Evolutionary conservation across 1,140 invertebrate species (phyloP).

Genomic region (Radopholus similis): DNA sequence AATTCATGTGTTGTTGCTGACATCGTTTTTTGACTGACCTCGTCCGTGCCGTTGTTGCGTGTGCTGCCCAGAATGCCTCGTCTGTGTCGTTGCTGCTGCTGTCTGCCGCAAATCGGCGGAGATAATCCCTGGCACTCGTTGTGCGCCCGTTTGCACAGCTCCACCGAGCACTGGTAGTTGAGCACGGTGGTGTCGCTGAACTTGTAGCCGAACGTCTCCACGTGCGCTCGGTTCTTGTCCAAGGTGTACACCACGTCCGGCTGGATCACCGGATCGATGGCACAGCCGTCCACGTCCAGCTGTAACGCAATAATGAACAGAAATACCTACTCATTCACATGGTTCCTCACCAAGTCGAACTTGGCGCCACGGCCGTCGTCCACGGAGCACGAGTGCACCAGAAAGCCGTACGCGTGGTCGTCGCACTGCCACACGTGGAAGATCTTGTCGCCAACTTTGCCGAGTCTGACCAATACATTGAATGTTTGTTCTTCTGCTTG

Average conservation of each 20-base stretch:
- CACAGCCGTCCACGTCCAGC: slow-evolving; percentile 54
- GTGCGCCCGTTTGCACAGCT: slow-evolving; percentile 47
- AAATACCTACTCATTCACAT: neutral
- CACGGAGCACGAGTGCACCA: slow-evolving; percentile 55
- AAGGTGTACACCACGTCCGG: slow-evolving; percentile 51
- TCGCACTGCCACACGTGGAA: slow-evolving; percentile 58
- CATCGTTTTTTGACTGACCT: neutral
- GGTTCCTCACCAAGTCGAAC: slow-evolving; percentile 46
- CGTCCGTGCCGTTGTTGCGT: neutral
- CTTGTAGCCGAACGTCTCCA: slow-evolving; percentile 57
- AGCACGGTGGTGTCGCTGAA: slow-evolving; percentile 54
- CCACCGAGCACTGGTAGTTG: slow-evolving; percentile 54
- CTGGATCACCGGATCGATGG: slow-evolving; percentile 55
- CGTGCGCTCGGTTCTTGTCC: slow-evolving; percentile 38
- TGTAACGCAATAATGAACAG: slow-evolving; percentile 9
- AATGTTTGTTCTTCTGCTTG: slow-evolving; percentile 20
- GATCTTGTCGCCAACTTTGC: slow-evolving; percentile 56
- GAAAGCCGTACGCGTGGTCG: slow-evolving; percentile 47
- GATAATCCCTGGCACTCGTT: slow-evolving; percentile 51
- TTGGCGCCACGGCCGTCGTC: slow-evolving; percentile 49
- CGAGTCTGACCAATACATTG: slow-evolving; percentile 30
- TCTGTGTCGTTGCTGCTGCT: slow-evolving; percentile 21
- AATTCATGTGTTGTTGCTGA: neutral
- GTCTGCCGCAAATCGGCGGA: slow-evolving; percentile 40
- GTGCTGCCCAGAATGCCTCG: neutral